Percentiles rank a stretch among this genome's conserved stretches.
Evolutionary conservation across 2,797 vertebrate genomes (phyloP).

Genomic region (Zenarchopterus dispar): DNA sequence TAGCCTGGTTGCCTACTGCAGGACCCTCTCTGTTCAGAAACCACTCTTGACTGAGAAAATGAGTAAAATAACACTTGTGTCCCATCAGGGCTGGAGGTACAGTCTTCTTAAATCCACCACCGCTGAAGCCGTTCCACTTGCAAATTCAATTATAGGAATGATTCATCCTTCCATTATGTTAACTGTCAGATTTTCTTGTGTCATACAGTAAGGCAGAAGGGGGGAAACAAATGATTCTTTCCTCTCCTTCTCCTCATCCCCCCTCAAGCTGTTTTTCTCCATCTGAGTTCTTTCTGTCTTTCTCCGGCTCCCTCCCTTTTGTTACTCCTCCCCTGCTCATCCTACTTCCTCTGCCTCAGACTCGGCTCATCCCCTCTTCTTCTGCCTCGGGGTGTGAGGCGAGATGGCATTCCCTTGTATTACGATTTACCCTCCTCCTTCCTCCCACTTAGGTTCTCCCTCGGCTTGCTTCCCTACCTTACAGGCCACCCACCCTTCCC

Average conservation of each 20-base stretch:
- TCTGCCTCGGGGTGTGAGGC: slow-evolving; percentile 54
- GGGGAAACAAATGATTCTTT: slow-evolving; percentile 74
- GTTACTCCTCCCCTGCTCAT: slow-evolving; percentile 45
- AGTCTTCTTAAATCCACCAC: slow-evolving; percentile 60
- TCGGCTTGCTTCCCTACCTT: slow-evolving; percentile 12
- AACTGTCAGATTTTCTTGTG: slow-evolving; percentile 83
- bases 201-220: slow-evolving; percentile 74
- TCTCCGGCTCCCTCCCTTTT: slow-evolving; percentile 26
- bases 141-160: slow-evolving; percentile 81
- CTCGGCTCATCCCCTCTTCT: slow-evolving; percentile 61
- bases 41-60: slow-evolving; percentile 51
- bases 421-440: slow-evolving; percentile 18
- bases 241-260: slow-evolving; percentile 17
- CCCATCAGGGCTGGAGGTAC: slow-evolving; percentile 45
- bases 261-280: slow-evolving; percentile 56
- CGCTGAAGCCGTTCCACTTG: slow-evolving; percentile 72
- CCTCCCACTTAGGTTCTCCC: slow-evolving; percentile 21
- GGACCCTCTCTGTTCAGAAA: slow-evolving; percentile 42
- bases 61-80: slow-evolving; percentile 52
- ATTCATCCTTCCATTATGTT: slow-evolving; percentile 82
- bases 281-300: slow-evolving; percentile 50
- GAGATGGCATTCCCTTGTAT: slow-evolving; percentile 54
- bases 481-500: slow-evolving; percentile 38
- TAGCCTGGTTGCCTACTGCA: slow-evolving; percentile 39
- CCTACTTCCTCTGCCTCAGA: slow-evolving; percentile 52